These are phyloP conservation scores for Ceratitis capitata DNA, from an alignment of 1,140 invertebrate genomes.

Conservation along the genomic window DNA sequence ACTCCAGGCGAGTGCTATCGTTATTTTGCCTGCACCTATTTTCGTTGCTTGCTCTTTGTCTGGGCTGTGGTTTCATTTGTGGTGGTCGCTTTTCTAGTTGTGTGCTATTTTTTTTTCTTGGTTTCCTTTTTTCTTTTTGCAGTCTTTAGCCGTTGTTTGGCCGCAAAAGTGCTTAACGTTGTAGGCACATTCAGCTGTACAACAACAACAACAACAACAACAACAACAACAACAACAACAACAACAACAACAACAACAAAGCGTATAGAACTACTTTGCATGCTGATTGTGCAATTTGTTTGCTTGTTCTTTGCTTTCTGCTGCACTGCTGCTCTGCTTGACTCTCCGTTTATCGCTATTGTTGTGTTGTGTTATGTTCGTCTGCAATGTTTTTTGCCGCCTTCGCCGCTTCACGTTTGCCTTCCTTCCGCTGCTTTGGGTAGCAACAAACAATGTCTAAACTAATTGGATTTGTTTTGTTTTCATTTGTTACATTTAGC, in stretches of 20 bases:
- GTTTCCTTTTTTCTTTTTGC: neutral
- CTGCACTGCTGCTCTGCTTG: neutral
- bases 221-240: neutral
- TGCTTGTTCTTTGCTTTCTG: neutral
- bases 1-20: neutral
- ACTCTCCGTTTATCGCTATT: neutral
- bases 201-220: constrained; percentile 1
- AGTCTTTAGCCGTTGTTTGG: constrained; percentile 29
- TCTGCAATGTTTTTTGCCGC: neutral
- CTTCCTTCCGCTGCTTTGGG: neutral
- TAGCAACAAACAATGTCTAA: constrained; percentile 17
- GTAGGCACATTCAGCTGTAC: neutral
- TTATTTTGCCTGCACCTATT: neutral
- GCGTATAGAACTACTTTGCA: neutral
- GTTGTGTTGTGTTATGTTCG: neutral
- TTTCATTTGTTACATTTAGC: neutral
- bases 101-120: neutral
- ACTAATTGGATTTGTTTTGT: constrained; percentile 23
- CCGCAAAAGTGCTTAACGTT: constrained; percentile 11
- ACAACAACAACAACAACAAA: neutral
- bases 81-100: neutral
- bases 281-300: constrained; percentile 35
- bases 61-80: neutral
- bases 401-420: neutral
- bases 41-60: neutral